Evolutionary conservation across 2,888 invertebrate species (phyloP).

Genomic region (Augiades crinisus): DNA sequence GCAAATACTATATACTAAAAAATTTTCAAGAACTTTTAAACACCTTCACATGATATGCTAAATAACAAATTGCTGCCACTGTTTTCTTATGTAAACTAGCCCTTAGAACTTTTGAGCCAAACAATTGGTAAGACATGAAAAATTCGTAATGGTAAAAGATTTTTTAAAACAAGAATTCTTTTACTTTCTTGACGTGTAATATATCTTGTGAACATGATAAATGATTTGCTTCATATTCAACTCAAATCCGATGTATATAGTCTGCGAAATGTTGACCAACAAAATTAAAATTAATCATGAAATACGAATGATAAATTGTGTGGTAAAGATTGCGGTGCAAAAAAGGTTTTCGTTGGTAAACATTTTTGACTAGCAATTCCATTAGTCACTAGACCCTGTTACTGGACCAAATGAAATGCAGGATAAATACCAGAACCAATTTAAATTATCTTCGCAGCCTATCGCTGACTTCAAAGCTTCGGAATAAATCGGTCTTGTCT

Average conservation of each 20-base stretch:
- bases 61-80: no score
- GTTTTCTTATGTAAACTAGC: no score
- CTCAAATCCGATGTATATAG: background rate
- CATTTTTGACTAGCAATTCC: conserved; percentile 4
- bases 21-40: no score
- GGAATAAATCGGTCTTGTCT: background rate
- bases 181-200: background rate
- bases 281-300: conserved; percentile 18
- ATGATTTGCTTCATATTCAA: conserved; percentile 11
- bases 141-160: background rate
- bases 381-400: conserved; percentile 6
- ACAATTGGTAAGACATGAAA: no score
- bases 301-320: conserved; percentile 14
- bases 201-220: background rate
- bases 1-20: no score
- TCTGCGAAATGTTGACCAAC: conserved; percentile 16
- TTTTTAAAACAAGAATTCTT: conserved; percentile 1
- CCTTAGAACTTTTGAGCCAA: no score
- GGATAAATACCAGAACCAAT: conserved; percentile 17
- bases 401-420: conserved; percentile 17
- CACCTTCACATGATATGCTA: no score
- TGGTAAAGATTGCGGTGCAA: background rate
- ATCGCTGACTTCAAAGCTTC: conserved; percentile 5
- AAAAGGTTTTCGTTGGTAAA: conserved; percentile 6
- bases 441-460: conserved; percentile 11